These are phyloP conservation scores for Bombyx huttoni DNA, from an alignment of 2,888 invertebrate genomes.

Conservation along the genomic window DNA sequence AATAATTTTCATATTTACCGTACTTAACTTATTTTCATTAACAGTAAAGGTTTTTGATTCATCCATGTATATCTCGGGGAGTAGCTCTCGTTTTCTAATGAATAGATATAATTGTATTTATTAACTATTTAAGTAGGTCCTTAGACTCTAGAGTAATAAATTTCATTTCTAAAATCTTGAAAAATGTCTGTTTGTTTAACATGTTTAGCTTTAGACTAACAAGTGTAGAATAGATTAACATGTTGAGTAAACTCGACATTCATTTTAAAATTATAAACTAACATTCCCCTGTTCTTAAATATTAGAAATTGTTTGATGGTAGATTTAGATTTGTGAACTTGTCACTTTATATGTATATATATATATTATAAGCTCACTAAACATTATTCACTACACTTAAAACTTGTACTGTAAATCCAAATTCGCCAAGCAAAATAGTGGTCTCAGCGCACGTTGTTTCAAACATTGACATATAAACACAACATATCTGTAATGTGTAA, in stretches of 20 bases:
- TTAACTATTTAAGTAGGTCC: conserved; percentile 57
- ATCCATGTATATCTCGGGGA: conserved; percentile 29
- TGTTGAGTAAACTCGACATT: conserved; percentile 32
- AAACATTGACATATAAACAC: conserved; percentile 35
- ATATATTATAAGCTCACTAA: conserved; percentile 16
- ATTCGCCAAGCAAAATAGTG: conserved; percentile 72
- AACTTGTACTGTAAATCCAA: conserved; percentile 22
- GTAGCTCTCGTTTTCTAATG: conserved; percentile 54
- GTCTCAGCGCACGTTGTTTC: conserved; percentile 57
- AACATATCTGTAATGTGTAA: conserved; percentile 54
- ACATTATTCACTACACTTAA: conserved; percentile 1
- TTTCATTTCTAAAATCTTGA: conserved; percentile 64
- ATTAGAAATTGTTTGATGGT: conserved; percentile 43
- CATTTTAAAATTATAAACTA: conserved; percentile 39
- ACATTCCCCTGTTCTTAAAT: conserved; percentile 52
- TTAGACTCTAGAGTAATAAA: conserved; percentile 69
- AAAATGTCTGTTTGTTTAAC: conserved; percentile 71
- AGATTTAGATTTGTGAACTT: conserved; percentile 42
- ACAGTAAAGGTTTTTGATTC: conserved; percentile 37
- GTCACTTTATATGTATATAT: too few species aligned
- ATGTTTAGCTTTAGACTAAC: conserved; percentile 71
- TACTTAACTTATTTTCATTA: conserved; percentile 33
- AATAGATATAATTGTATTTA: conserved; percentile 60
- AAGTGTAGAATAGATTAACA: conserved; percentile 68
- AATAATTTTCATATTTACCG: conserved; percentile 33